Evolutionary conservation across 2,113 vertebrate species (phyloP), one percentile per base, ranked within the genome.

Genomic region (Balaenoptera acutorostrata): DNA sequence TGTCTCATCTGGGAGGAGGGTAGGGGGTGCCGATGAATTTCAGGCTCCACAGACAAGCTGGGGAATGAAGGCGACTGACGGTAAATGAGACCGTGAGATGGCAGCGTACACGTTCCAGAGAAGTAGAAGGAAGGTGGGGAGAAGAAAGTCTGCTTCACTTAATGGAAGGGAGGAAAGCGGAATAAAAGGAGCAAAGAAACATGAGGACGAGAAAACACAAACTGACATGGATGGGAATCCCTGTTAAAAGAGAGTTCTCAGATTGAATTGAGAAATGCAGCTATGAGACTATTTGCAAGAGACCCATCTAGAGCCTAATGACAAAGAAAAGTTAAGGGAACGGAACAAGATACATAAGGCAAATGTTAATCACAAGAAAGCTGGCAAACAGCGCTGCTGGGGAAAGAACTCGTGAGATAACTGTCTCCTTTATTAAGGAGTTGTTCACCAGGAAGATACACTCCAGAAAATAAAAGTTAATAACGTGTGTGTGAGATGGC

Each of bases 211-310:
- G 49, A 55, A 59, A 25, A n/a, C 39, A 74, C 2, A 20, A 33
- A n/a, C 69, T 11, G 7, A 27, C 33, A 8, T 0, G 13, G 31
- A 46, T 20, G 31, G 20, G 57, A 11, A 36, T 25, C 31, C 21
- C 15, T 31, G 12, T 55, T 77, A 46, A 63, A 31, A 72, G 74
- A 27, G 31, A 46, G 17, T 71, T 94, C 68, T 82, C 21, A 11
- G 72, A 52, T 61, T 44, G 75, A 55, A 82, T 52, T 84, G 20
- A 41, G 75, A 96, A 95, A 88, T 81, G 5, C 18, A 68, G 39
- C 10, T 52, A 14, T 2, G 52, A 59, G 29, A 33, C 59, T 72
- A 39, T n/a, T 64, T 82, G 46, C 4, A 61, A 49, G 61, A 64
- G 36, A 78, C 8, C 31, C 27, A n/a, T 15, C 55, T 74, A 44